Evolutionary conservation across 2,888 invertebrate genomes (phyloP), one percentile per base, ranked within the genome.

Genomic region (Perdita meconis): DNA sequence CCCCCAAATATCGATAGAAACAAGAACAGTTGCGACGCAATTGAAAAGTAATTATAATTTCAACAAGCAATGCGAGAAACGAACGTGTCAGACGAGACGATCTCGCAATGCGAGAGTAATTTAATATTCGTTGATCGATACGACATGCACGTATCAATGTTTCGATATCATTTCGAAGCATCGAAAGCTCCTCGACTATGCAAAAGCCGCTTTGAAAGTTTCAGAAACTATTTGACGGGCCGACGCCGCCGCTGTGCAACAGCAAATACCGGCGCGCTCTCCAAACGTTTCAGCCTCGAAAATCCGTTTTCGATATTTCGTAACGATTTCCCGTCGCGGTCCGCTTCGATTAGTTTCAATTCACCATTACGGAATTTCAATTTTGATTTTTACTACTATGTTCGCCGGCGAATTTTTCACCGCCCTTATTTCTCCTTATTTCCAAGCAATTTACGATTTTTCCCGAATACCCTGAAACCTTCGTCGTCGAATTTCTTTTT

Each of bases 291-390:
- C 61, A 19, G 51, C 63, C 56, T 64, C 60, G 74, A 78, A 47
- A 83, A 84, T 80, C 81, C 70, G 79, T 70, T 80, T 78, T 80
- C 80, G 57, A 75, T 80, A 70, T 84, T 81, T 78, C 77, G 56
- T 63, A 50, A 64, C 77, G 76, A 79, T 83, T 83, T 65, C 67
- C 56, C 44, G 44, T 44, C 51, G 38, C n/a, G 55, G 57, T 36
- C 56, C 51, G 44, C 67, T 65, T 59, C 80, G 73, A 82, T 74
- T 73, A 74, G 76, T 60, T 71, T 68, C 65, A 16, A 51, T 50
- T 63, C 50, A 67, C 44, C 30, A 50, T 59, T 38, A 30, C 50
- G 24, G 38, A 60, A 64, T 59, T 73, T 55, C 51, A 59, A 70
- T 71, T 70, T 67, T 63, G 47, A 66, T 66, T 19, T 73, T 56